Percentiles rank a stretch among this genome's conserved stretches.
These are phyloP conservation scores for Polymixis flavicincta DNA, from an alignment of 2,888 invertebrate species.

Conservation along the genomic window DNA sequence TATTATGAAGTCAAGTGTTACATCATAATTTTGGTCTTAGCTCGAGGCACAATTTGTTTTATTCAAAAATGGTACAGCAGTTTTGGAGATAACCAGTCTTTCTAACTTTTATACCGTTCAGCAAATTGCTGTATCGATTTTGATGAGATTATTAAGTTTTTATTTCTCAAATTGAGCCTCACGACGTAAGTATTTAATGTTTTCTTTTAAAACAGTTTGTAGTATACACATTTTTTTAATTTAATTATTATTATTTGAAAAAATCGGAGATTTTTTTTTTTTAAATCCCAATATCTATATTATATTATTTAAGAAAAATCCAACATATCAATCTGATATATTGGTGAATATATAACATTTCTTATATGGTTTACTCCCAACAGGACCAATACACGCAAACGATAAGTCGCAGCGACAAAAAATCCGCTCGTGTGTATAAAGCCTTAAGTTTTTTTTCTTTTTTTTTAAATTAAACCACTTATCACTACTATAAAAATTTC, in stretches of 20 bases:
- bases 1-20: conserved; percentile 57
- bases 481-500: conserved; percentile 53
- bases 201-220: conserved; percentile 43
- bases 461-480: conserved; percentile 47
- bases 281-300: conserved; percentile 61
- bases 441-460: conserved; percentile 40
- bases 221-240: conserved; percentile 51
- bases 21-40: conserved; percentile 62
- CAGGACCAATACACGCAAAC: conserved; percentile 38
- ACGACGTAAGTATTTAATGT: conserved; percentile 14
- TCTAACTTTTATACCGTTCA: background rate
- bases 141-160: conserved; percentile 2
- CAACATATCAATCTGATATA: conserved; percentile 58
- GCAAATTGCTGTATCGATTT: conserved; percentile 22
- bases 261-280: conserved; percentile 55
- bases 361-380: conserved; percentile 29
- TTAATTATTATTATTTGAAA: conserved; percentile 62
- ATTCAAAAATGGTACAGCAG: conserved; percentile 45
- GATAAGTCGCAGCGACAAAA: conserved; percentile 55
- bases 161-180: conserved; percentile 29
- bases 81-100: conserved; percentile 6
- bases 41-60: conserved; percentile 43
- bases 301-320: conserved; percentile 50
- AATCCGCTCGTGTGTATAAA: conserved; percentile 51
- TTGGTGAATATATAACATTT: conserved; percentile 45